These are phyloP conservation scores for Pachydiplax longipennis DNA, from an alignment of 2,888 invertebrate species.

Conservation along the genomic window DNA sequence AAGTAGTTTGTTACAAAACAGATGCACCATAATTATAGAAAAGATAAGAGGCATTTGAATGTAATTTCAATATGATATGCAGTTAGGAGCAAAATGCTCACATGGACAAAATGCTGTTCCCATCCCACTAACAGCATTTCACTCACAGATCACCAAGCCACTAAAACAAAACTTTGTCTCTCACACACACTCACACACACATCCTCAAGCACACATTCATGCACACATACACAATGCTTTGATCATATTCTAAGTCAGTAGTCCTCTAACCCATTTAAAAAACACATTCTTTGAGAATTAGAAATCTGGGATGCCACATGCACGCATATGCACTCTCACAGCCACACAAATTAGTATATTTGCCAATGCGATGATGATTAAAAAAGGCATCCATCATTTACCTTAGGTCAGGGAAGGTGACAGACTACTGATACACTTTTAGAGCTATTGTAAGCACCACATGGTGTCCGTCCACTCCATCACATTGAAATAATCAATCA, in stretches of 20 bases:
- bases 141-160: slow-evolving; percentile 10
- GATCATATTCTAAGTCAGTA: slow-evolving; percentile 7
- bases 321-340: slow-evolving; percentile 23
- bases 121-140: slow-evolving; percentile 16
- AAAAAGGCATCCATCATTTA: slow-evolving; percentile 2
- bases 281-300: neutral
- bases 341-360: slow-evolving; percentile 7
- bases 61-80: slow-evolving; percentile 37
- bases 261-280: slow-evolving; percentile 11
- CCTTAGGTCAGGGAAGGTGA: slow-evolving; percentile 7
- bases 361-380: neutral
- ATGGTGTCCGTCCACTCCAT: neutral
- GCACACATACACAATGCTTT: neutral
- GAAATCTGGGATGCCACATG: slow-evolving; percentile 13
- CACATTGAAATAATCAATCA: neutral
- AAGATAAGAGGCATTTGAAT: slow-evolving; percentile 39
- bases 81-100: slow-evolving; percentile 32
- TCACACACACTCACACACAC: neutral
- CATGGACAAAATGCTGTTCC: neutral
- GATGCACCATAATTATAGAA: slow-evolving; percentile 29
- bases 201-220: neutral
- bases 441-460: slow-evolving; percentile 13
- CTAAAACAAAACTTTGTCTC: neutral
- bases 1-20: neutral
- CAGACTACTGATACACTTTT: slow-evolving; percentile 2